Evolutionary conservation across 2,888 invertebrate species (phyloP).

Genomic region (Eledone cirrhosa): DNA sequence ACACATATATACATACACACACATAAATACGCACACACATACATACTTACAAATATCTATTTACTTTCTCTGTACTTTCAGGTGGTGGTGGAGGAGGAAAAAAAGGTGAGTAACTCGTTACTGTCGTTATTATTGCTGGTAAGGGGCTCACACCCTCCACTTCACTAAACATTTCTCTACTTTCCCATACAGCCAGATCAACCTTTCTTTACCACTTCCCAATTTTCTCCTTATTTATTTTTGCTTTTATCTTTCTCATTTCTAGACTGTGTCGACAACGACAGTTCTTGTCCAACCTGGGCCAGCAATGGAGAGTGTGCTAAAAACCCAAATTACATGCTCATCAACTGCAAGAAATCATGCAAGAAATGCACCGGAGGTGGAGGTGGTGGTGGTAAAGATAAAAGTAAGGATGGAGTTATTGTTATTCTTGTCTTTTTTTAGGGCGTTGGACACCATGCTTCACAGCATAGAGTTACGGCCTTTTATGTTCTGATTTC

Average conservation of each 20-base stretch:
- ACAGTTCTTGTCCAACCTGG: constrained; percentile 29
- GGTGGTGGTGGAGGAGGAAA: not conserved
- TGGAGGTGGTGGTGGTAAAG: constrained; percentile 15
- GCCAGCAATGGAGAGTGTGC: constrained; percentile 38
- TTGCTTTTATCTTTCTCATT: not conserved
- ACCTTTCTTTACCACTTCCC: too few species aligned
- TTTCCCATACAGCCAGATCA: too few species aligned
- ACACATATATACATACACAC: too few species aligned
- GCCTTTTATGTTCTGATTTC: too few species aligned
- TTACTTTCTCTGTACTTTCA: not conserved
- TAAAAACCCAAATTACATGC: constrained; percentile 40
- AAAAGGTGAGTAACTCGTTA: not conserved
- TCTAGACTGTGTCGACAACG: constrained; percentile 29
- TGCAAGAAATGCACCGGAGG: constrained; percentile 36
- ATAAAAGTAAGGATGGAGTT: not conserved
- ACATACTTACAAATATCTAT: too few species aligned
- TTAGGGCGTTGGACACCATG: too few species aligned
- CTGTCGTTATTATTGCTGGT: too few species aligned
- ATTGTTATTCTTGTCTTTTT: not conserved
- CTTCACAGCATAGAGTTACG: too few species aligned
- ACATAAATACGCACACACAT: too few species aligned
- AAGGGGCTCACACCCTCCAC: too few species aligned
- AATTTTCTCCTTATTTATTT: not conserved
- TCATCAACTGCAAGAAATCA: constrained; percentile 37
- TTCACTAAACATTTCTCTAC: too few species aligned